Conservation (phyloP, 2,797 vertebrate genomes). For the Acanthurus tractus region DNA sequence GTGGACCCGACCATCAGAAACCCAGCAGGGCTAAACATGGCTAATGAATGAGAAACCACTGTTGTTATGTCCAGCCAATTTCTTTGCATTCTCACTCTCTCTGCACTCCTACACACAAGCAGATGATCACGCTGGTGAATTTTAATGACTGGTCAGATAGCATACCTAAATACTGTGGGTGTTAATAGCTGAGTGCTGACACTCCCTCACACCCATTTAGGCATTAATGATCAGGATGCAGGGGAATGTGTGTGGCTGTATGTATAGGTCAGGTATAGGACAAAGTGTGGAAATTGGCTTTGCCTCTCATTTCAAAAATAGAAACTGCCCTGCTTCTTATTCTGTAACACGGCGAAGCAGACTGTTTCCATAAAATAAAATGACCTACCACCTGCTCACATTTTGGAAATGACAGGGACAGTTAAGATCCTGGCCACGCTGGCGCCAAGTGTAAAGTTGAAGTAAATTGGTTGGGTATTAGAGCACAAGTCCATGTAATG, state of each 20-base stretch:
- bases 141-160: conserved; percentile 46
- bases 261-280: conserved; percentile 45
- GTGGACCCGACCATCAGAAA: conserved; percentile 31
- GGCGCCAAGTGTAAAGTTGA: conserved; percentile 62
- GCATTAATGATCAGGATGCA: conserved; percentile 28
- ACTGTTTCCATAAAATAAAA: conserved; percentile 67
- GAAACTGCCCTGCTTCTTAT: conserved; percentile 58
- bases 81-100: neutral
- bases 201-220: conserved; percentile 21
- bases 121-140: neutral
- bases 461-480: conserved; percentile 74
- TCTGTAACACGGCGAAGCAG: conserved; percentile 51
- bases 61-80: conserved; percentile 6
- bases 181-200: conserved; percentile 37
- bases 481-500: conserved; percentile 74
- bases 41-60: conserved; percentile 30
- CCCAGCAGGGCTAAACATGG: conserved; percentile 31
- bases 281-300: conserved; percentile 39
- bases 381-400: conserved; percentile 76
- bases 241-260: neutral
- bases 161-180: conserved; percentile 13
- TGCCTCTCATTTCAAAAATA: conserved; percentile 61
- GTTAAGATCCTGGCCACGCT: conserved; percentile 55
- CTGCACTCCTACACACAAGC: neutral
- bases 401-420: conserved; percentile 67